These are phyloP conservation scores for Bradysia coprophila DNA, from an alignment of 1,140 invertebrate genomes.

Conservation along the genomic window DNA sequence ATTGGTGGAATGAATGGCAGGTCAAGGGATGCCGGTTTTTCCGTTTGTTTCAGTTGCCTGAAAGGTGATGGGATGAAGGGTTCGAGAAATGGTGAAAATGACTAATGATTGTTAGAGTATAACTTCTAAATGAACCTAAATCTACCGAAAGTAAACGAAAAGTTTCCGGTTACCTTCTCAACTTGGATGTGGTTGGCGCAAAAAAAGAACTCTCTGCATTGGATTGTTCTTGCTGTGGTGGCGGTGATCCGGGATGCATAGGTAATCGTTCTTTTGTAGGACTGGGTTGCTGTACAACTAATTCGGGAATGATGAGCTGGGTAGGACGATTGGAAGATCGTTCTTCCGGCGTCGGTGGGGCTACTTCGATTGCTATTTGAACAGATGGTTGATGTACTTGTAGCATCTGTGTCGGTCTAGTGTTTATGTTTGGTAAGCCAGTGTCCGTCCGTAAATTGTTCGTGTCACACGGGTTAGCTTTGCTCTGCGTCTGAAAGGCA, in stretches of 20 bases:
- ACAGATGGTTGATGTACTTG: background rate
- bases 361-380: conserved; percentile 8
- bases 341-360: conserved; percentile 25
- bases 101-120: background rate
- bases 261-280: conserved; percentile 26
- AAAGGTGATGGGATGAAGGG: no score
- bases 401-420: background rate
- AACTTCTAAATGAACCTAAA: no score
- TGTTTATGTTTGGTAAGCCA: background rate
- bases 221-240: conserved; percentile 32
- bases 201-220: background rate
- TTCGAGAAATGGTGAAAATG: no score
- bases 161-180: no score
- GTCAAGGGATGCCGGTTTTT: conserved; percentile 41
- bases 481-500: no score
- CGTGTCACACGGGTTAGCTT: no score
- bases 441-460: background rate
- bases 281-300: conserved; percentile 39
- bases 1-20: conserved; percentile 41
- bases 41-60: conserved; percentile 28
- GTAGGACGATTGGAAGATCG: conserved; percentile 9
- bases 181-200: background rate
- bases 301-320: conserved; percentile 34
- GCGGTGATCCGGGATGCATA: conserved; percentile 30
- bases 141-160: no score